These are phyloP conservation scores for Drosophila ambigua DNA, from an alignment of 1,140 invertebrate genomes.

Conservation along the genomic window DNA sequence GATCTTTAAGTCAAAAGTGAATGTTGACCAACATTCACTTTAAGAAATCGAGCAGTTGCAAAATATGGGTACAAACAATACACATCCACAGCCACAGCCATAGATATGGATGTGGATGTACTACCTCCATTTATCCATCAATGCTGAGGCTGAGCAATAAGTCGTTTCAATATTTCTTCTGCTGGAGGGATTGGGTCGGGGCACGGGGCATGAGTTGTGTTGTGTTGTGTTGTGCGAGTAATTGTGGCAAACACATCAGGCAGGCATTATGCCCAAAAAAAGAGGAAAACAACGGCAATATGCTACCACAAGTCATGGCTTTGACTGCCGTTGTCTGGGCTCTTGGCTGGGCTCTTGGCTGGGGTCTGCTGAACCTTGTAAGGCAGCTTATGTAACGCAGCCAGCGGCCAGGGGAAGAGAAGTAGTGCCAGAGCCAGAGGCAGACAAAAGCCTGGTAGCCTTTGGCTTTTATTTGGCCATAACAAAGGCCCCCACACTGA, in stretches of 20 bases:
- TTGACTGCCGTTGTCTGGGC: constrained; percentile 35
- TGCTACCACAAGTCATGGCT: constrained; percentile 63
- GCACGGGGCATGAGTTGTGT: constrained; percentile 34
- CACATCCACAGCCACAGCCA: background rate
- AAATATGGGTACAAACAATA: constrained; percentile 23
- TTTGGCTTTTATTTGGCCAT: constrained; percentile 6
- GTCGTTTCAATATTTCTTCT: constrained; percentile 47
- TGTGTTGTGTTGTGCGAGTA: constrained; percentile 53
- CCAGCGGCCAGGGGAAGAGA: constrained; percentile 7
- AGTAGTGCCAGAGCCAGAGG: too few species aligned
- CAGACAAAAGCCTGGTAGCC: too few species aligned
- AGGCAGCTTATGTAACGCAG: constrained; percentile 58
- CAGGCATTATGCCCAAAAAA: constrained; percentile 58
- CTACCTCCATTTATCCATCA: constrained; percentile 45
- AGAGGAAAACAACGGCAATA: constrained; percentile 55
- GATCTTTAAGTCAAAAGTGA: constrained; percentile 63
- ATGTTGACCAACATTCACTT: constrained; percentile 73
- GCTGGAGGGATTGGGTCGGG: constrained; percentile 19
- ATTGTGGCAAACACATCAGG: constrained; percentile 65
- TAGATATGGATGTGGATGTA: background rate
- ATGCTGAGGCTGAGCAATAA: constrained; percentile 51
- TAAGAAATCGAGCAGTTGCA: constrained; percentile 65
- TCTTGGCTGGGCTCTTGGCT: constrained; percentile 36
- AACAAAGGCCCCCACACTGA: constrained; percentile 37
- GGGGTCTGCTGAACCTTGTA: constrained; percentile 56